These are phyloP conservation scores for Toxotes chatareus DNA, from an alignment of 2,113 vertebrate genomes.

Conservation along the genomic window DNA sequence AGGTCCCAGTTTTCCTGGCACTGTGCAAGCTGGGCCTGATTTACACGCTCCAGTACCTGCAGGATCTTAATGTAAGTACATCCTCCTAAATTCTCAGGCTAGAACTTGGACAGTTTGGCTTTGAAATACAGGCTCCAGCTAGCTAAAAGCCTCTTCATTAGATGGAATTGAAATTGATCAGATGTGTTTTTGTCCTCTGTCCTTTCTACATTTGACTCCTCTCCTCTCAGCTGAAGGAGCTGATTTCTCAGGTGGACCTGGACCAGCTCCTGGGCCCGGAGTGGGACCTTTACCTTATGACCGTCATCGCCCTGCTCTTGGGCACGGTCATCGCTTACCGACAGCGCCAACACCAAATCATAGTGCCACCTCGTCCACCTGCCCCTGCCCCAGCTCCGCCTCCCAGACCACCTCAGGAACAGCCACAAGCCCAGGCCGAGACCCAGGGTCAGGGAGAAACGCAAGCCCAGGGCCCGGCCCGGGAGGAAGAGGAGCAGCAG, in stretches of 20 bases:
- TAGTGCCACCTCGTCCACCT: slow-evolving; percentile 78
- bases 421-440: slow-evolving; percentile 48
- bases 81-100: background rate
- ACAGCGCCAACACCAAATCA: slow-evolving; percentile 94
- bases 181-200: background rate
- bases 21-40: slow-evolving; percentile 94
- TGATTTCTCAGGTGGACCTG: slow-evolving; percentile 92
- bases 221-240: slow-evolving; percentile 87
- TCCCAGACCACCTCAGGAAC: slow-evolving; percentile 76
- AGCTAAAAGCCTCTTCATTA: slow-evolving; percentile 15
- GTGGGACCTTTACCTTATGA: slow-evolving; percentile 99
- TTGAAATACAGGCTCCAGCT: background rate
- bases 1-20: slow-evolving; percentile 97
- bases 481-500: slow-evolving; percentile 71
- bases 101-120: slow-evolving; percentile 17
- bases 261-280: slow-evolving; percentile 97
- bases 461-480: slow-evolving; percentile 40
- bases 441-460: slow-evolving; percentile 60
- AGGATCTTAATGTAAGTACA: slow-evolving; percentile 93
- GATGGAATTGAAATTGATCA: background rate
- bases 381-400: slow-evolving; percentile 71
- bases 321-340: slow-evolving; percentile 97
- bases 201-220: background rate
- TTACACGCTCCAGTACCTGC: slow-evolving; percentile 92
- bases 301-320: slow-evolving; percentile 93